phyloP scores from a whole-genome alignment of 1,140 invertebrate species.

The Homalodisca vitripennis region DNA sequence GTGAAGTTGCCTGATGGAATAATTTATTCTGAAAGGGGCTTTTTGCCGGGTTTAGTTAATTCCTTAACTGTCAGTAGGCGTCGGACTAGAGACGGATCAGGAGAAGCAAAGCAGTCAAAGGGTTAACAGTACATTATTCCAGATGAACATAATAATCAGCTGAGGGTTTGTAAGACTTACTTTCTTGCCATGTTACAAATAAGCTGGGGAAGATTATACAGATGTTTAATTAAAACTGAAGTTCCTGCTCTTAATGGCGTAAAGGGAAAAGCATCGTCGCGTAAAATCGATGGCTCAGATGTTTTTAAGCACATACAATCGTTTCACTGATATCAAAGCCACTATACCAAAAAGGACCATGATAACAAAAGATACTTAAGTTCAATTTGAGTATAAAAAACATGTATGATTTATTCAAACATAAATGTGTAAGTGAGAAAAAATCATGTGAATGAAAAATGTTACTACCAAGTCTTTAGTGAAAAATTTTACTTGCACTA shows the following conservation, averaged over 20 bases:
- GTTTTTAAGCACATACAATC: constrained; percentile 30
- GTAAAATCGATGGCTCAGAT: constrained; percentile 24
- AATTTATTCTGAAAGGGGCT: constrained; percentile 15
- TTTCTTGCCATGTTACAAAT: constrained; percentile 28
- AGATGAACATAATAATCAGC: background rate
- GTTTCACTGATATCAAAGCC: constrained; percentile 31
- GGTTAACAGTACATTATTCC: constrained; percentile 5
- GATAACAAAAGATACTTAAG: constrained; percentile 51
- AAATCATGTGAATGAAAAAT: constrained; percentile 50
- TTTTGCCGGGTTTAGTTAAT: background rate
- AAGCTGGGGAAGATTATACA: constrained; percentile 30
- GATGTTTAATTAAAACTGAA: constrained; percentile 27
- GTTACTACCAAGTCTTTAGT: constrained; percentile 50
- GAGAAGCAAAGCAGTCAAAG: constrained; percentile 7
- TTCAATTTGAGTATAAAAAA: constrained; percentile 50
- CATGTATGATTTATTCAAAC: constrained; percentile 51
- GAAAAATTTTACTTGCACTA: constrained; percentile 53
- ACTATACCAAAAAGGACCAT: constrained; percentile 48
- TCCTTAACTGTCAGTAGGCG: constrained; percentile 1
- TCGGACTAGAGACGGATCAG: background rate
- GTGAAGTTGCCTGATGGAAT: background rate
- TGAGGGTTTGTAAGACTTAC: constrained; percentile 28
- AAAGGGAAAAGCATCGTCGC: constrained; percentile 19
- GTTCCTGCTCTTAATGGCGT: constrained; percentile 15
- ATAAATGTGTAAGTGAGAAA: constrained; percentile 47